A percentile compares a stretch with the other conserved stretches of the same genome.
These are phyloP conservation scores for Myanophis thanlyinensis DNA, from an alignment of 2,113 vertebrate species.

Conservation along the genomic window DNA sequence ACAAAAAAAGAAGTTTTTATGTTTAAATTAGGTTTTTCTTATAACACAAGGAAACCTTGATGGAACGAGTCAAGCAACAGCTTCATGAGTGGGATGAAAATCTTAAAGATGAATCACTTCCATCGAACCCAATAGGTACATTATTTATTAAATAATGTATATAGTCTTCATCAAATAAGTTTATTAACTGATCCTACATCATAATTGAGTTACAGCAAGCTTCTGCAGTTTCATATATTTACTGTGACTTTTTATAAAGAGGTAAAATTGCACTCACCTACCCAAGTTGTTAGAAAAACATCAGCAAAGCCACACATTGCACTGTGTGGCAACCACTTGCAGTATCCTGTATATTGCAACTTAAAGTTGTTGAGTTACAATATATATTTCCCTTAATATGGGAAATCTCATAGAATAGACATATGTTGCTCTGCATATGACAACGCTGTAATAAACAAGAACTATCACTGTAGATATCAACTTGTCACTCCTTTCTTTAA, in stretches of 20 bases:
- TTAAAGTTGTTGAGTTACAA: neutral
- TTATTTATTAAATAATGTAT: conserved; percentile 18
- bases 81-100: conserved; percentile 98
- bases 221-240: neutral
- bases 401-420: neutral
- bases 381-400: neutral
- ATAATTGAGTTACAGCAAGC: neutral
- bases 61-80: conserved; percentile 95
- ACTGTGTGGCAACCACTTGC: neutral
- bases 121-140: conserved; percentile 90
- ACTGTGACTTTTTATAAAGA: neutral
- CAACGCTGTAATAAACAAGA: neutral
- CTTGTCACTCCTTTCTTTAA: neutral
- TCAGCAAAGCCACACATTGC: neutral
- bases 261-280: neutral
- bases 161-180: neutral
- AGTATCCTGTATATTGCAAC: neutral
- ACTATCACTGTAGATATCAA: neutral
- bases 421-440: neutral
- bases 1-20: conserved; percentile 55
- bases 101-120: conserved; percentile 94
- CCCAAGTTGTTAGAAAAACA: neutral
- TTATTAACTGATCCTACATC: neutral
- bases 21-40: conserved; percentile 66
- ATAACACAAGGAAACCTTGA: conserved; percentile 87